Base-by-base conservation (phyloP, 2,113 vertebrate species). In the Alectura lathami region DNA sequence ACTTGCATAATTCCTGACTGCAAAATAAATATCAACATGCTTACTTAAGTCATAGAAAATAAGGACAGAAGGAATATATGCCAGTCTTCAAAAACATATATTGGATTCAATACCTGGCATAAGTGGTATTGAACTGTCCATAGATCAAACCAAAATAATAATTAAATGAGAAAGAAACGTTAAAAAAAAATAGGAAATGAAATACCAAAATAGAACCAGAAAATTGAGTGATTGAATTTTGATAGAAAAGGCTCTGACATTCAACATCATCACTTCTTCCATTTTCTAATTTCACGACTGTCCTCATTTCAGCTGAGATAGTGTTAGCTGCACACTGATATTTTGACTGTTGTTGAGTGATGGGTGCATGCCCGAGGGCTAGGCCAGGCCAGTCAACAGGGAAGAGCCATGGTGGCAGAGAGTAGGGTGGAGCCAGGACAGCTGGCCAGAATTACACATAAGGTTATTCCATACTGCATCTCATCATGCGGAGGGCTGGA, bases 211-310 rank as follows among this genome's bases (percentile, higher is more conserved):
- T 48, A 42, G 38, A 62, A 3, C 9, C 72, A 11, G 4, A 68
- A 64, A 78, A 64, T 23, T 69, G 42, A 43, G 42, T 43, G 45
- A 1, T 69, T 12, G 34, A 0, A 2, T 53, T 83, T 75, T 67
- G 17, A 66, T 80, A 75, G 5, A 30, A 75, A 91, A 75, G 3
- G 0, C 6, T 79, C 21, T 86, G 45, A 89, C 64, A 48, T 69
- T 74, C 3, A 0, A 45, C 8, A 47, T 15, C 1, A 66, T 23
- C 16, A 36, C 5, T 56, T n/a, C n/a, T n/a, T n/a, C n/a, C n/a
- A n/a, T 83, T 86, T 68, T 75, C 4, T 51, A 24, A 51, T 56
- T 83, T 67, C 17, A 70, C 5, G 45, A n/a, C n/a, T n/a, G n/a
- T n/a, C n/a, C n/a, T n/a, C n/a, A n/a, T n/a, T n/a, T n/a, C n/a